These are phyloP conservation scores for Pollenia labialis DNA, from an alignment of 2,888 invertebrate genomes.

Conservation along the genomic window DNA sequence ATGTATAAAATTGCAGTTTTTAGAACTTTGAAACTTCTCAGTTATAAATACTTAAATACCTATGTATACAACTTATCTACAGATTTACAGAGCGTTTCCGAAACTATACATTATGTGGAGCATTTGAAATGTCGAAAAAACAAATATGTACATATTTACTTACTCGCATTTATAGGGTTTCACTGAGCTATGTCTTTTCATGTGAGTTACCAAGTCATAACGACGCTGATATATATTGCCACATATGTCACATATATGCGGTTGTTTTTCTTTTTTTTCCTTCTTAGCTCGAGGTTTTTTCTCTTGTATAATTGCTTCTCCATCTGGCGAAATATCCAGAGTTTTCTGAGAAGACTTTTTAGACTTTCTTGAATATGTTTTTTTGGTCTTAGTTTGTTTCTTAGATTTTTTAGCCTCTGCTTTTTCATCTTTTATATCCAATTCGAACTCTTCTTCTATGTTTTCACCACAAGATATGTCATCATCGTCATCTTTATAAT, in stretches of 20 bases:
- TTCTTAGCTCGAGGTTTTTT: constrained; percentile 39
- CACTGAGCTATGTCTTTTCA: constrained; percentile 83
- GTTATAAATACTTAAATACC: too few species aligned
- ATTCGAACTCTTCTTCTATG: constrained; percentile 4
- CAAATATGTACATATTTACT: constrained; percentile 59
- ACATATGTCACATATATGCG: constrained; percentile 82
- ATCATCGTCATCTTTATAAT: constrained; percentile 34
- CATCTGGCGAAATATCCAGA: constrained; percentile 76
- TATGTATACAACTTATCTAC: too few species aligned
- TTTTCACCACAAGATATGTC: constrained; percentile 22
- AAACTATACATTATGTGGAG: too few species aligned
- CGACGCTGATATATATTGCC: constrained; percentile 83
- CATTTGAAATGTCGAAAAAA: too few species aligned
- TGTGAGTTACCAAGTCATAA: constrained; percentile 82
- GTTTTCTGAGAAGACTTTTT: constrained; percentile 72
- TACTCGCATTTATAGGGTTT: constrained; percentile 83
- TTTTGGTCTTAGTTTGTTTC: neutral
- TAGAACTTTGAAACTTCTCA: too few species aligned
- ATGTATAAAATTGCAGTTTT: too few species aligned
- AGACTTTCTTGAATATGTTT: neutral
- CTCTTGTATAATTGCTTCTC: constrained; percentile 71
- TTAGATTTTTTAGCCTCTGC: neutral
- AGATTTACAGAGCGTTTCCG: too few species aligned
- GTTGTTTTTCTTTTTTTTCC: constrained; percentile 69
- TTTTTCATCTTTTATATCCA: neutral